phyloP scores from a whole-genome alignment of 2,113 vertebrate species.

The Dicrurus megarhynchus region DNA sequence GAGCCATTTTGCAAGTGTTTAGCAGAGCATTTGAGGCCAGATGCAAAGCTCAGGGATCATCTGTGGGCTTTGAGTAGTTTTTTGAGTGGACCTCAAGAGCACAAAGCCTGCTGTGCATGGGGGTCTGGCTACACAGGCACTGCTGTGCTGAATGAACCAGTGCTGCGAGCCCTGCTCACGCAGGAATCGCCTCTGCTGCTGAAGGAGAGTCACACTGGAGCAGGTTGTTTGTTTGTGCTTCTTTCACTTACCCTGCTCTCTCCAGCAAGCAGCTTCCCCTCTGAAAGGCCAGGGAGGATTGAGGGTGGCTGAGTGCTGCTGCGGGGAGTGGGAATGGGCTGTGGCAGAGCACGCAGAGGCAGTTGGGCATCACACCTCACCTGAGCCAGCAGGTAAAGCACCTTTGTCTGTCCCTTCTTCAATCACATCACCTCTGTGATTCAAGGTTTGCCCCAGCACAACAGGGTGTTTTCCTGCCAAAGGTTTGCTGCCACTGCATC shows the following conservation, averaged over 20 bases:
- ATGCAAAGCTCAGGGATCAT: not conserved
- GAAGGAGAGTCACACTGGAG: not conserved
- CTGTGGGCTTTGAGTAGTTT: not conserved
- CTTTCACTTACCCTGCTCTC: not conserved
- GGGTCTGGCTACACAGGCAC: not conserved
- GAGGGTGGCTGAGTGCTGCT: not conserved
- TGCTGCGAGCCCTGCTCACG: not conserved
- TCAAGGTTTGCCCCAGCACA: not conserved
- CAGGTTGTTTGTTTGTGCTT: not conserved
- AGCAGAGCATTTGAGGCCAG: not conserved
- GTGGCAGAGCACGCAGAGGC: rapidly evolving
- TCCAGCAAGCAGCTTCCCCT: not conserved
- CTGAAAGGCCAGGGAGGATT: not conserved
- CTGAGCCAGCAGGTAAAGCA: not conserved
- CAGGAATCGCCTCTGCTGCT: not conserved
- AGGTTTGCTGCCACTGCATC: not conserved
- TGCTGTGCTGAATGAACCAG: not conserved
- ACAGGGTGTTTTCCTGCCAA: not conserved
- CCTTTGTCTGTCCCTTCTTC: not conserved
- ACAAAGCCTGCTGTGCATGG: rapidly evolving
- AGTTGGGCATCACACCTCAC: rapidly evolving
- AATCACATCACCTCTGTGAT: not conserved
- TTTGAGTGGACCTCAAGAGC: not conserved
- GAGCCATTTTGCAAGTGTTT: not conserved
- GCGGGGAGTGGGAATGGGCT: not conserved